Conservation (phyloP, 2,797 vertebrate genomes). For the Rhyacichthys aspro region DNA sequence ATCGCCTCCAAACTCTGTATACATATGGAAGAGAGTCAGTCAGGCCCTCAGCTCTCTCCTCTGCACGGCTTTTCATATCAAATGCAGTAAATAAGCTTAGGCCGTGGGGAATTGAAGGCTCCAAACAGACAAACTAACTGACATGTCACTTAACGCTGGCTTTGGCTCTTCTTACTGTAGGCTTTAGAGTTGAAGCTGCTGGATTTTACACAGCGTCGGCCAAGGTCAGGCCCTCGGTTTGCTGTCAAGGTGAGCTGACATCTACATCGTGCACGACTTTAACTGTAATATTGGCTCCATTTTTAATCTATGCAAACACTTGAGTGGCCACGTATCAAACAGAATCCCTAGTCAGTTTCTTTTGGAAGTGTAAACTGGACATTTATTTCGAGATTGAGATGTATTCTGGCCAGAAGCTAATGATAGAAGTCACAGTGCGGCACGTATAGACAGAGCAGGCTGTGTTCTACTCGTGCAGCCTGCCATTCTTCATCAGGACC, state of each 20-base stretch:
- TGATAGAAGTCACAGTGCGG: slow-evolving; percentile 43
- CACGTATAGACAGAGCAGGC: slow-evolving; percentile 49
- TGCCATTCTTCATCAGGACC: slow-evolving; percentile 74
- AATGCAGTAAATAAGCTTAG: slow-evolving; percentile 80
- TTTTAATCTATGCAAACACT: slow-evolving; percentile 15
- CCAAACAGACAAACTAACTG: slow-evolving; percentile 70
- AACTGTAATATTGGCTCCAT: slow-evolving; percentile 6
- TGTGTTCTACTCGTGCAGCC: slow-evolving; percentile 41
- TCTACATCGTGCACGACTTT: slow-evolving; percentile 30
- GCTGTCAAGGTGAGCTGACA: slow-evolving; percentile 43
- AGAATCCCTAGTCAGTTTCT: slow-evolving; percentile 14
- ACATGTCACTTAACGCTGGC: slow-evolving; percentile 79
- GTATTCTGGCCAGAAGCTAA: slow-evolving; percentile 34
- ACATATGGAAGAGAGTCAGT: slow-evolving; percentile 78
- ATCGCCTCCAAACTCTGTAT: slow-evolving; percentile 71
- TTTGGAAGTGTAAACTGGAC: slow-evolving; percentile 10
- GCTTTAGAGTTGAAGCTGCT: slow-evolving; percentile 60
- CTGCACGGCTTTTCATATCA: slow-evolving; percentile 77
- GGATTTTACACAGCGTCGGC: slow-evolving; percentile 44
- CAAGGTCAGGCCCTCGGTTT: slow-evolving; percentile 41
- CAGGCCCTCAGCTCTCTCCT: slow-evolving; percentile 66
- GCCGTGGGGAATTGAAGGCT: slow-evolving; percentile 71
- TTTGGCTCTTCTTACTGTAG: slow-evolving; percentile 64
- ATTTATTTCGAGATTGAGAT: slow-evolving; percentile 34
- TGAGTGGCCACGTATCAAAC: neutral